Evolutionary conservation across 2,113 vertebrate species (phyloP), one percentile per base, ranked within the genome.

Genomic region (Pollachius pollachius): DNA sequence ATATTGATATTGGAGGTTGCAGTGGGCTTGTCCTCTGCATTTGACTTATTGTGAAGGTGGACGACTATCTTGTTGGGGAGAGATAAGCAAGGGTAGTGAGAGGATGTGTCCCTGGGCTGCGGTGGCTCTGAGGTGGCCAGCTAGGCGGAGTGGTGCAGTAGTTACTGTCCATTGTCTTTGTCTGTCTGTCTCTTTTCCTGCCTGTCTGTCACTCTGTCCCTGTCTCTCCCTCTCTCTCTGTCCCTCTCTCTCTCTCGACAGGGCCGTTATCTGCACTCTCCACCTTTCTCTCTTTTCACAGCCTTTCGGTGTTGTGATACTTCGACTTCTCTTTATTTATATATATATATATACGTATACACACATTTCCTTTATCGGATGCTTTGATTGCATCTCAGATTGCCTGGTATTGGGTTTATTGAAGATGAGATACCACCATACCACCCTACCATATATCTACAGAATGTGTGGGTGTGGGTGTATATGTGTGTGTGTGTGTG

Each of bases 81-180:
- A 72, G 27, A 34, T 77, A 70, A 70, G 62, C 64, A 58, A 72
- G 62, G 17, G 27, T 77, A 70, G 70, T 73, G 52, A 75, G 37
- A 72, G 41, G 16, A 73, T 27, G 64, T 18, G 68, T 48, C 66
- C 65, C 52, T 6, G 23, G 66, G 63, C 70, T 70, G 37, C 6
- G 58, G 18, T 25, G 54, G 23, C 19, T 58, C 34, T 21, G 56
- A 68, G 18, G 15, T n/a, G 15, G 1, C 11, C 23, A 25, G 15
- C 37, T 17, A 64, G 30, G 17, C 34, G 8, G 58, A 8, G 11
- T 57, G 54, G 54, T 57, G 54, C 3, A 37, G 37, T 64, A 34
- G 62, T 18, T 64, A 18, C 25, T 21, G 60, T 41, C 62, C 30
- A 41, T 19, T 41, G 62, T 64, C 1, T n/a, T 37, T 64, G 62